Percentiles rank a stretch among this genome's conserved stretches.
phyloP scores from a whole-genome alignment of 2,113 vertebrate genomes.

The Gorsachius goisagi region DNA sequence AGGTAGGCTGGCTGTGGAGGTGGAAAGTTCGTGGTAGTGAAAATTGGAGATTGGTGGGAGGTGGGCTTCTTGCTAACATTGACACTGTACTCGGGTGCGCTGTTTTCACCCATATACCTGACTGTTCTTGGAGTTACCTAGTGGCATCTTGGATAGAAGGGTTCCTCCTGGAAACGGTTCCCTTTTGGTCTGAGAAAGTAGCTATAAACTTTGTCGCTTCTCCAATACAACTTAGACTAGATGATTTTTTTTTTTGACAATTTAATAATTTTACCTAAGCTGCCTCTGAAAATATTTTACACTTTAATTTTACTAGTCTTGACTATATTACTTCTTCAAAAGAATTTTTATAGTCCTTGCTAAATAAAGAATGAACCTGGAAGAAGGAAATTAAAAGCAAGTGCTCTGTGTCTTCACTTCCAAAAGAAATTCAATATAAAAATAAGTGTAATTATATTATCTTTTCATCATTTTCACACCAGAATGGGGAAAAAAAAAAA shows the following conservation, averaged over 20 bases:
- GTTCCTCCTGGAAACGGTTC: neutral
- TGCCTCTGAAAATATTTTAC: slow-evolving; percentile 24
- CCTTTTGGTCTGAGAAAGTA: neutral
- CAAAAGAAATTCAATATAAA: neutral
- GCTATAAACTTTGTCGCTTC: neutral
- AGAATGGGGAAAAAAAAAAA: neutral
- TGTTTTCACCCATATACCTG: neutral
- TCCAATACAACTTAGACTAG: neutral
- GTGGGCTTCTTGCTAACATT: neutral
- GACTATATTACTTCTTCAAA: neutral
- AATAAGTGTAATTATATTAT: neutral
- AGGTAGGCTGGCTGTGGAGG: neutral
- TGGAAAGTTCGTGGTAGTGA: neutral
- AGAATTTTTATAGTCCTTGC: neutral
- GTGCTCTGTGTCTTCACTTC: neutral
- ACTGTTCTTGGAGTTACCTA: neutral
- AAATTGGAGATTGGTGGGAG: neutral
- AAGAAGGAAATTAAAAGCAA: neutral
- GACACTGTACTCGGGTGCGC: neutral
- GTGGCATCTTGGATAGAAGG: neutral
- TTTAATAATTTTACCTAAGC: neutral
- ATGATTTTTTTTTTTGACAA: slow-evolving; percentile 25
- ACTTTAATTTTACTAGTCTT: slow-evolving; percentile 5
- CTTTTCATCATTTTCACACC: neutral
- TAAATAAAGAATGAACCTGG: neutral